Evolutionary conservation across 2,797 vertebrate genomes (phyloP).

Genomic region (Simalia tracyae): DNA sequence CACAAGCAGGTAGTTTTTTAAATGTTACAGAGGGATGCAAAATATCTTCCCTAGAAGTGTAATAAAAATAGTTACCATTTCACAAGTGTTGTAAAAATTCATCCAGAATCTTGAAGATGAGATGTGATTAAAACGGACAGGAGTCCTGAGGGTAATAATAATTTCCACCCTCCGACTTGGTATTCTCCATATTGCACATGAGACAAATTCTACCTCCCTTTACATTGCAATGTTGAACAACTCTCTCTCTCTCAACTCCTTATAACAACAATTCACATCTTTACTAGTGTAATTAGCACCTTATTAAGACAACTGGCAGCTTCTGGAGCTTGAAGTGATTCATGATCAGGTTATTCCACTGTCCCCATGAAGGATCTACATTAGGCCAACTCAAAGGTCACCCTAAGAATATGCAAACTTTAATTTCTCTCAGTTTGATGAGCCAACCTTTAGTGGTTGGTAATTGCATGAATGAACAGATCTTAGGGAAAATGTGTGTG

Average conservation of each 20-base stretch:
- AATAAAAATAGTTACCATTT: constrained; percentile 2
- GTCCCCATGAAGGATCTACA: background rate
- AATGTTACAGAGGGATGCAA: background rate
- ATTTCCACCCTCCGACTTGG: background rate
- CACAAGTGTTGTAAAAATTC: background rate
- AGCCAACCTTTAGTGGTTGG: background rate
- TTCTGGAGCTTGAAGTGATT: background rate
- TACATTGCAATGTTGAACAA: background rate
- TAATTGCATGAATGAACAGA: background rate
- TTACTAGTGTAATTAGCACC: background rate
- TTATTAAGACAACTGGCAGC: background rate
- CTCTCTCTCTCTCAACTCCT: background rate
- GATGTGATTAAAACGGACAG: background rate
- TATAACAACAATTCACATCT: background rate
- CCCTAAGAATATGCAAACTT: background rate
- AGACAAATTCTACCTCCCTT: too few relatives aligned
- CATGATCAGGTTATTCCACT: background rate
- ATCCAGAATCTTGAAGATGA: background rate
- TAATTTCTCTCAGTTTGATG: background rate
- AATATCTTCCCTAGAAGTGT: background rate
- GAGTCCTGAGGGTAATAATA: background rate
- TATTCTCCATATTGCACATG: background rate
- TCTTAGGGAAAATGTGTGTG: background rate
- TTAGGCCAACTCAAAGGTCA: background rate
- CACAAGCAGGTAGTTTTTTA: background rate